Percentiles rank a stretch among this genome's conserved stretches.
Conservation (phyloP, 2,113 vertebrate genomes). For the Morone chrysops region DNA sequence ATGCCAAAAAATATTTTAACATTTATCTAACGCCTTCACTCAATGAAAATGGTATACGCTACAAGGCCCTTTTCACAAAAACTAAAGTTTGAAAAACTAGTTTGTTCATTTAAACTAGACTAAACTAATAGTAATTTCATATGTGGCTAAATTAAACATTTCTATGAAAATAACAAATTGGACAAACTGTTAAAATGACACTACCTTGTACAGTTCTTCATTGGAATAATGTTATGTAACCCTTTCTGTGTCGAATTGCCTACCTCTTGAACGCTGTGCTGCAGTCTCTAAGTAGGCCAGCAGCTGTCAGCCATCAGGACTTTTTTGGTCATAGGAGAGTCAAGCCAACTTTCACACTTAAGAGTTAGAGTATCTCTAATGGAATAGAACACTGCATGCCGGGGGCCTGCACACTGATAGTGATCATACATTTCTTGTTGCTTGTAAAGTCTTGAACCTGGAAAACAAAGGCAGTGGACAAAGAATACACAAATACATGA, state of each 20-base stretch:
- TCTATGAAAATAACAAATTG: neutral
- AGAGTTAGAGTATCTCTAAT: slow-evolving; percentile 50
- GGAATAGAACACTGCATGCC: slow-evolving; percentile 40
- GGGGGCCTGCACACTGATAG: neutral
- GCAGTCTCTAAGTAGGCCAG: slow-evolving; percentile 59
- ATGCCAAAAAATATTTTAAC: no score
- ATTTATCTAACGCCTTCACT: no score
- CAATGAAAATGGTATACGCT: no score
- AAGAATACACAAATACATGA: slow-evolving; percentile 20
- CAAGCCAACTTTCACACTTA: slow-evolving; percentile 73
- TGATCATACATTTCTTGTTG: neutral
- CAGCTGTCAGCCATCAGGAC: slow-evolving; percentile 71
- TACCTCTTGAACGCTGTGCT: neutral
- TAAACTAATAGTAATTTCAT: neutral
- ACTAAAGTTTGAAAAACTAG: no score
- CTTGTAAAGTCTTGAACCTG: neutral
- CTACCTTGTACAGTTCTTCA: neutral
- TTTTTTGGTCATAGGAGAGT: slow-evolving; percentile 75
- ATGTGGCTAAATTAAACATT: neutral
- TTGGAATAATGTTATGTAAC: neutral
- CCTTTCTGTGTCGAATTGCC: no score
- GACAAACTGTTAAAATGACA: neutral
- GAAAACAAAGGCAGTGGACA: neutral
- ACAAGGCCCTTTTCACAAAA: no score
- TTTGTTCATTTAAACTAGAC: no score